Base-by-base conservation (phyloP, 1,140 invertebrate genomes). In the Lycorma delicatula region DNA sequence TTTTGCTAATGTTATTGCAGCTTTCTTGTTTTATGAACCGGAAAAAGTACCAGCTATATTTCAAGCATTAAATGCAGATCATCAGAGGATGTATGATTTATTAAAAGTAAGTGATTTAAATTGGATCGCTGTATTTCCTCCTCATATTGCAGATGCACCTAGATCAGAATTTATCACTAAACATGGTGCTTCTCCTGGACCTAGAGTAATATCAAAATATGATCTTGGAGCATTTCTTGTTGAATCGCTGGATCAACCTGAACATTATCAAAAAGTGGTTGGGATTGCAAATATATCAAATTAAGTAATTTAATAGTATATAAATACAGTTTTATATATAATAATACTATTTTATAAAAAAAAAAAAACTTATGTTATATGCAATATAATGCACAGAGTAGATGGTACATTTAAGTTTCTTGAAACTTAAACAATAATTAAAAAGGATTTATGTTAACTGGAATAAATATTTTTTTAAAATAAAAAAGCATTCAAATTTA, bases 41-140 rank as follows among this genome's bases (percentile, higher is more conserved):
- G 80, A 81, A 1, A 84, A 85, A 68, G 81, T 91, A 12, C 88
- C 89, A 2, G 70, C 75, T 29, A 79, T 81, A 52, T 91, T 89
- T 66, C 75, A 79, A 58, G 75, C 83, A 47, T 54, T 92, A 0
- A 89, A 82, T 61, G 82, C 77, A 44, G 89, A 93, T 64, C 89
- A 92, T 68, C 74, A 82, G 63, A 75, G 86, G 59, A 89, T 91
- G 86, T 78, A 82, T 61, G 77, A 87, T 53, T 69, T 79, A 25
- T 66, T 89, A 11, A 84, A 86, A 68, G 75, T 75, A 1, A 74
- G 74, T 1, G 66, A 69, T 49, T 70, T 88, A 41, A 82, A 91
- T 56, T 93, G 82, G 77, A 77, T 91, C 63, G 86, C 86, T 5
- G 78, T 90, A 23, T 79, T 86, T 62, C 87, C 90, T 27, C 89